Conservation (phyloP, 2,888 invertebrate genomes). For the Drosophila meridiana region DNA sequence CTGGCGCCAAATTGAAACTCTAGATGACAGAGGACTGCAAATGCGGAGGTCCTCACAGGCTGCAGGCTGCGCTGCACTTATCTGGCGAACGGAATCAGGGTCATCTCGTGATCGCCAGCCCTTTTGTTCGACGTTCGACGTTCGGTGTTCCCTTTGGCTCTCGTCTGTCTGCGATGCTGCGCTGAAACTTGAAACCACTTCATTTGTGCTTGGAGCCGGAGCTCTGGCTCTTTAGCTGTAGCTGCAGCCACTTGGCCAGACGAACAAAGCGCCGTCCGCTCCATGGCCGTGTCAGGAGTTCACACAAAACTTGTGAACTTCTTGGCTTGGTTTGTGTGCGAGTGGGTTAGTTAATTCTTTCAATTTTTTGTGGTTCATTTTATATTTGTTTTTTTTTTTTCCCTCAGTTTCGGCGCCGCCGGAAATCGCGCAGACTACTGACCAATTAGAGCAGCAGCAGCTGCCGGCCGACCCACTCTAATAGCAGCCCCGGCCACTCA, state of each 20-base stretch:
- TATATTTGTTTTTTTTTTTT: not conserved
- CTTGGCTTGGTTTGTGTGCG: constrained; percentile 27
- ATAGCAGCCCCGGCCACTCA: constrained; percentile 4
- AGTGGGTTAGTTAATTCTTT: constrained; percentile 11
- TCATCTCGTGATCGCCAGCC: constrained; percentile 48
- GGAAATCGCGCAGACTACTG: constrained; percentile 60
- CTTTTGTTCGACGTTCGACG: constrained; percentile 33
- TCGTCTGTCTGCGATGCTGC: constrained; percentile 19
- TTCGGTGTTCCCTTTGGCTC: constrained; percentile 5
- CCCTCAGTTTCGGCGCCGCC: constrained; percentile 47
- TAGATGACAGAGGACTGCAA: constrained; percentile 26
- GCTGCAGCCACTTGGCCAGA: constrained; percentile 33
- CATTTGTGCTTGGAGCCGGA: constrained; percentile 40
- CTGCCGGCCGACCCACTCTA: constrained; percentile 24
- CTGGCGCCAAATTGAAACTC: constrained; percentile 52
- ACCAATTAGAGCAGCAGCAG: constrained; percentile 53
- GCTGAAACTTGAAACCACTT: constrained; percentile 73
- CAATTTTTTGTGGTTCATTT: not conserved
- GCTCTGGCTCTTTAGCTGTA: constrained; percentile 6
- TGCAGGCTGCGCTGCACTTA: constrained; percentile 32
- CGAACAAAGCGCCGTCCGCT: constrained; percentile 32
- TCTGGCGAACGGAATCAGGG: constrained; percentile 47
- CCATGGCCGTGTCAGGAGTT: constrained; percentile 66
- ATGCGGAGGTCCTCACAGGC: constrained; percentile 35
- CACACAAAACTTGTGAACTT: constrained; percentile 75